phyloP scores from a whole-genome alignment of 2,113 vertebrate species.

The Chiloscyllium plagiosum region DNA sequence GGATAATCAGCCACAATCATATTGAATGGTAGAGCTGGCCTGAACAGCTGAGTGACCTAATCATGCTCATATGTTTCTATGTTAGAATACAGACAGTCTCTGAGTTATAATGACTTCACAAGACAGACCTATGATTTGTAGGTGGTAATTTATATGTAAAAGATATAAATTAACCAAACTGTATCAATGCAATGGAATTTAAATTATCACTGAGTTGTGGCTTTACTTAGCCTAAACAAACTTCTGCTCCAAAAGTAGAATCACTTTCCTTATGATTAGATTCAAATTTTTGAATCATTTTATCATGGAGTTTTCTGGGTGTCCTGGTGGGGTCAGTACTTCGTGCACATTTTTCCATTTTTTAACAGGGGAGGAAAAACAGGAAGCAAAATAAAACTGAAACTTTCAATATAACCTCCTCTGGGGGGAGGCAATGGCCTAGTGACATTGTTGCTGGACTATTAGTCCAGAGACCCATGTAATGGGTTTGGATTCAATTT shows the following conservation, averaged over 20 bases:
- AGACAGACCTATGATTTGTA: not conserved
- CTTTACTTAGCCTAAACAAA: not conserved
- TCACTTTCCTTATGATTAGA: conserved; percentile 1
- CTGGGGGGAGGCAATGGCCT: too few species aligned
- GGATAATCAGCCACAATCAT: too few species aligned
- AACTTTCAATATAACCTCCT: not conserved
- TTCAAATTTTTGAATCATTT: not conserved
- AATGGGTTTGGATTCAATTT: too few species aligned
- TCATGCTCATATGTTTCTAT: too few species aligned
- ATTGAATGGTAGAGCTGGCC: too few species aligned
- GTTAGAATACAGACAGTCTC: not conserved
- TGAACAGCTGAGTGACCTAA: too few species aligned
- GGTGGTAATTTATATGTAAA: not conserved
- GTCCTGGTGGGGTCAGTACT: not conserved
- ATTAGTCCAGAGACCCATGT: too few species aligned
- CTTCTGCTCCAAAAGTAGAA: conserved; percentile 12
- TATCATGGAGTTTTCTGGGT: not conserved
- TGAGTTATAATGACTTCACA: not conserved
- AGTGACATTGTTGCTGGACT: too few species aligned
- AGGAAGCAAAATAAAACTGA: not conserved
- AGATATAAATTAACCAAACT: not conserved
- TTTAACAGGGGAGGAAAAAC: conserved; percentile 7
- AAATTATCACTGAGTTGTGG: not conserved
- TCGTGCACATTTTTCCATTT: not conserved
- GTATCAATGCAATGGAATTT: not conserved